A percentile compares a stretch with the other conserved stretches of the same genome.
Conservation (phyloP, 2,113 vertebrate genomes). For the Cyprinodon brontotheroides region DNA sequence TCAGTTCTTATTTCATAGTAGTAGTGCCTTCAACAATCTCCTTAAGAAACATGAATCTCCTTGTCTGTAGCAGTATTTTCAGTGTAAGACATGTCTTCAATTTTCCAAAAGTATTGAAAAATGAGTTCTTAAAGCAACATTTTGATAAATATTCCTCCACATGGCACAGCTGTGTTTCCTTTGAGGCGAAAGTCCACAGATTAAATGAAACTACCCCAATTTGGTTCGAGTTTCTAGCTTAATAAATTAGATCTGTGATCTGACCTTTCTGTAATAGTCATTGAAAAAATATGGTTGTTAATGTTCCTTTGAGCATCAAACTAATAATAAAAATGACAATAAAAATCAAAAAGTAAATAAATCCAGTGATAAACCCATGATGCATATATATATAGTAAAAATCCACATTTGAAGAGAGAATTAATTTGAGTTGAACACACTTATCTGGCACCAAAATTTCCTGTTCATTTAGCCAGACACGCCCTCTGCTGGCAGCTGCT, state of each 20-base stretch:
- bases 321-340: neutral
- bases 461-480: neutral
- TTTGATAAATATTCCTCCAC: slow-evolving; percentile 11
- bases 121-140: neutral
- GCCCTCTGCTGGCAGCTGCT: slow-evolving; percentile 48
- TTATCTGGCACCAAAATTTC: neutral
- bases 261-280: neutral
- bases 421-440: neutral
- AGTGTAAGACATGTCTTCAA: neutral
- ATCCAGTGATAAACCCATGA: neutral
- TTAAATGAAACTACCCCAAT: slow-evolving; percentile 33
- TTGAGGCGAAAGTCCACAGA: slow-evolving; percentile 17
- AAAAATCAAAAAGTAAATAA: neutral
- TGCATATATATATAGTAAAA: neutral
- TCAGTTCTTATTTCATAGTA: neutral
- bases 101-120: slow-evolving; percentile 4
- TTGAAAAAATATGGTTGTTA: neutral
- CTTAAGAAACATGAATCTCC: slow-evolving; percentile 6
- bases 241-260: slow-evolving; percentile 60
- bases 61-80: neutral
- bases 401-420: slow-evolving; percentile 11
- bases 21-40: slow-evolving; percentile 7
- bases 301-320: neutral
- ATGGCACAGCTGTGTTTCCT: slow-evolving; percentile 37
- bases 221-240: slow-evolving; percentile 47